Evolutionary conservation across 2,888 invertebrate species (phyloP), one percentile per base, ranked within the genome.

Genomic region (Ptilodon capucinus): DNA sequence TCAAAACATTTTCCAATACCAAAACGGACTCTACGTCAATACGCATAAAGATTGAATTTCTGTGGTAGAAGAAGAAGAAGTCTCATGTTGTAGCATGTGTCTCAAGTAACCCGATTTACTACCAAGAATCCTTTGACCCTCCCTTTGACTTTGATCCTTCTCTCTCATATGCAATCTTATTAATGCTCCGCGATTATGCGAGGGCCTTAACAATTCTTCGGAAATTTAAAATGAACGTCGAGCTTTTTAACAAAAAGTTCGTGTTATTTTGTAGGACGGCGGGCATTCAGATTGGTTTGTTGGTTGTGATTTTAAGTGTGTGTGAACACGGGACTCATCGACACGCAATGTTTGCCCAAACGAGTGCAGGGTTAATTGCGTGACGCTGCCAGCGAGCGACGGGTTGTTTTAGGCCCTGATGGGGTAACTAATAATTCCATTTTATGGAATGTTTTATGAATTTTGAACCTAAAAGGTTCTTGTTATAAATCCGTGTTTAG

Each of bases 351-450:
- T 51, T 59, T 59, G 54, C 47, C 54, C 55, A 51, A 67, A 57
- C 54, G 55, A 56, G 56, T 55, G 51, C 55, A 54, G 56, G 52
- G 57, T 68, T 77, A 73, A 77, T 76, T 71, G 74, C 70, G 71
- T 74, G 75, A 72, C 64, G 61, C 53, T 51, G 57, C 40, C 48
- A 6, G 11, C 11, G 2, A 7, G 11, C 25, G 25, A 28, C 25
- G 11, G 25, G 2, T 28, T 28, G 25, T 11, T 5, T 11, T 28
- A 28, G 25, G 11, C n/a, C 11, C 25, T n/a, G 0, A 4, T 9
- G 25, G 25, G 9, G 23, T 23, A 23, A 2, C 23, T 23, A 28
- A 28, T 28, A n/a, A n/a, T n/a, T n/a, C n/a, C n/a, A n/a, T n/a
- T n/a, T n/a, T 23, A 7, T 23, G 8, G 23, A 2, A 7, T 23